phyloP scores from a whole-genome alignment of 2,888 invertebrate genomes.

The Lochmaea crataegi region DNA sequence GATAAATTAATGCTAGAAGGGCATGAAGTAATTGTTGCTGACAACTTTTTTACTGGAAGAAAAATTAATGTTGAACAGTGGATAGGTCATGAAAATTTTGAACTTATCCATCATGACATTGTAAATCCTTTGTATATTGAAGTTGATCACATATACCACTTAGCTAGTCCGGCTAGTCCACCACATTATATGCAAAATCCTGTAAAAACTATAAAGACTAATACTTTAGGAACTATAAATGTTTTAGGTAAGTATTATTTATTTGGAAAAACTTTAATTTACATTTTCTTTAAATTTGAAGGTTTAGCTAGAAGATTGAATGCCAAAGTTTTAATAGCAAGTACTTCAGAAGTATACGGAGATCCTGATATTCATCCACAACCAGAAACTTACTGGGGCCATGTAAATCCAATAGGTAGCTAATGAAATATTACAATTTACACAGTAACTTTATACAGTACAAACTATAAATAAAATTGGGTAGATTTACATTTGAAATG shows the following conservation, averaged over 20 bases:
- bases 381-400: constrained; percentile 98
- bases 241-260: constrained; percentile 76
- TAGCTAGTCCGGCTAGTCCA: constrained; percentile 98
- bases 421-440: neutral
- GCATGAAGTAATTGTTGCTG: constrained; percentile 96
- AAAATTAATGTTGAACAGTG: constrained; percentile 98
- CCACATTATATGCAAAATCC: constrained; percentile 99
- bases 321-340: constrained; percentile 94
- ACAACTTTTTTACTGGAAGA: constrained; percentile 98
- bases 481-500: too few relatives aligned
- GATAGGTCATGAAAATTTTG: constrained; percentile 99
- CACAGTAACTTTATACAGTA: too few relatives aligned
- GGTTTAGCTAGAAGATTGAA: constrained; percentile 93
- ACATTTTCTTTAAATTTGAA: constrained; percentile 56
- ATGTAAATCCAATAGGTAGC: constrained; percentile 96
- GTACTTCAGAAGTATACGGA: constrained; percentile 99
- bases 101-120: constrained; percentile 98
- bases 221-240: constrained; percentile 95
- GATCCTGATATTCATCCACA: constrained; percentile 99
- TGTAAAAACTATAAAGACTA: constrained; percentile 99
- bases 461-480: too few relatives aligned
- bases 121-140: constrained; percentile 98
- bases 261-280: neutral
- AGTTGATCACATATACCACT: constrained; percentile 97
- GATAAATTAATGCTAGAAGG: constrained; percentile 95